phyloP scores from a whole-genome alignment of 64 coral and sea anemone genomes.

The Acropora yongei region DNA sequence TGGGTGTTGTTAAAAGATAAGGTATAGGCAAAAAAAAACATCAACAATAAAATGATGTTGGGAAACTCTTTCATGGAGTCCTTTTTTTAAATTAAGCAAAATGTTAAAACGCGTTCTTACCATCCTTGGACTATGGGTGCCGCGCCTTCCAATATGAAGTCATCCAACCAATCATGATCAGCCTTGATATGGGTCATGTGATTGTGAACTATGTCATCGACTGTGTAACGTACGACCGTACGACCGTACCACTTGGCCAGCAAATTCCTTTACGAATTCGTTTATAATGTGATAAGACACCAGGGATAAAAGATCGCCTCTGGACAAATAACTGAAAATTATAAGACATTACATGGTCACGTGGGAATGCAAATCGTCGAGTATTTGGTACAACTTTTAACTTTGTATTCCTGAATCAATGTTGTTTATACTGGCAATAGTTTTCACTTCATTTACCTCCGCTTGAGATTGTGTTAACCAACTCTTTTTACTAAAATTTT shows the following conservation, averaged over 20 bases:
- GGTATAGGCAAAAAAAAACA: not conserved
- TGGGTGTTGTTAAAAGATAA: no score
- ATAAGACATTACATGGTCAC: no score
- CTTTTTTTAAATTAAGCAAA: not conserved
- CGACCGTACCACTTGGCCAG: no score
- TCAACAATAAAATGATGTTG: not conserved
- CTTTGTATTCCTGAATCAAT: no score
- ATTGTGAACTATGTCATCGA: constrained; percentile 60
- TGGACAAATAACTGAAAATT: no score
- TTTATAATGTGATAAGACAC: not conserved
- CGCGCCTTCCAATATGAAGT: constrained; percentile 65
- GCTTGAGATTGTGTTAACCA: no score
- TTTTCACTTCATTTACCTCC: no score
- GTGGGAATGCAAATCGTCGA: no score
- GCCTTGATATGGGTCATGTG: constrained; percentile 61
- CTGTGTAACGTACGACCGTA: constrained; percentile 49
- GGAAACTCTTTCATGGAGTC: not conserved
- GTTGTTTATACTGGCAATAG: no score
- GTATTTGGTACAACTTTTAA: no score
- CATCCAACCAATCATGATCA: constrained; percentile 84
- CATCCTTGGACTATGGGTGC: constrained; percentile 69
- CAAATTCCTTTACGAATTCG: constrained; percentile 63
- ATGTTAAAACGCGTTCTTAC: constrained; percentile 29
- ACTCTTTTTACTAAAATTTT: no score
- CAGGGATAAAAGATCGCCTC: no score